These are phyloP conservation scores for Phrynocephalus forsythii DNA, from an alignment of 2,797 vertebrate species.

Conservation along the genomic window DNA sequence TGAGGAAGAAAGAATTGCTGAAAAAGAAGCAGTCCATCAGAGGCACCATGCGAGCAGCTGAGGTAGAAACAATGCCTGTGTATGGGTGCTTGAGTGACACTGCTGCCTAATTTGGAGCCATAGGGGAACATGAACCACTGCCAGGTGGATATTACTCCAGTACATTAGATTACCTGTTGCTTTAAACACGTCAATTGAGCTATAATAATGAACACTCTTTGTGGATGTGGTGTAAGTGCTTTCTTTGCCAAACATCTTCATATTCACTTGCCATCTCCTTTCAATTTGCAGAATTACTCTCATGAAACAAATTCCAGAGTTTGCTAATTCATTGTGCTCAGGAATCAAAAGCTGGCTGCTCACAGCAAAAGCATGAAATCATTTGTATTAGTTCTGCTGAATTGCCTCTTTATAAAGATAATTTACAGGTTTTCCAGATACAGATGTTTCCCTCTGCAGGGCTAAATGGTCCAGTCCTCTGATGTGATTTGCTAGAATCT, in stretches of 20 bases:
- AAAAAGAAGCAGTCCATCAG: no score
- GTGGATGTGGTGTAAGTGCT: conserved; percentile 31
- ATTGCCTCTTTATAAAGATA: conserved; percentile 62
- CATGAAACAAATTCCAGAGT: conserved; percentile 49
- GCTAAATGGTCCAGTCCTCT: conserved; percentile 50
- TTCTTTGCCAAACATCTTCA: conserved; percentile 13
- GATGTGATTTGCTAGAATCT: conserved; percentile 62
- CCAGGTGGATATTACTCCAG: not conserved
- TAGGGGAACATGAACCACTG: not conserved
- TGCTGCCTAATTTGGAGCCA: no score
- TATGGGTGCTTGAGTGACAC: no score
- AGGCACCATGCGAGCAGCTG: not conserved
- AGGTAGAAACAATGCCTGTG: not conserved
- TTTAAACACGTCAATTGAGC: not conserved
- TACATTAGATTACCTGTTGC: not conserved
- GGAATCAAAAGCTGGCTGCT: conserved; percentile 60
- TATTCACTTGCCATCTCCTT: conserved; percentile 46
- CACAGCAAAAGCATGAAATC: conserved; percentile 61
- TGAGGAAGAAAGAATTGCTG: not conserved
- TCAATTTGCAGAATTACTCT: conserved; percentile 51
- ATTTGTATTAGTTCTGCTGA: conserved; percentile 62
- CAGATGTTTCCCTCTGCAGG: conserved; percentile 59
- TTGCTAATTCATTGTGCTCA: conserved; percentile 49
- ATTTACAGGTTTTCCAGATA: conserved; percentile 65
- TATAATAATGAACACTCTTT: conserved; percentile 43